These are phyloP conservation scores for Triplophysa bombifrons DNA, from an alignment of 2,797 vertebrate species.

Conservation along the genomic window DNA sequence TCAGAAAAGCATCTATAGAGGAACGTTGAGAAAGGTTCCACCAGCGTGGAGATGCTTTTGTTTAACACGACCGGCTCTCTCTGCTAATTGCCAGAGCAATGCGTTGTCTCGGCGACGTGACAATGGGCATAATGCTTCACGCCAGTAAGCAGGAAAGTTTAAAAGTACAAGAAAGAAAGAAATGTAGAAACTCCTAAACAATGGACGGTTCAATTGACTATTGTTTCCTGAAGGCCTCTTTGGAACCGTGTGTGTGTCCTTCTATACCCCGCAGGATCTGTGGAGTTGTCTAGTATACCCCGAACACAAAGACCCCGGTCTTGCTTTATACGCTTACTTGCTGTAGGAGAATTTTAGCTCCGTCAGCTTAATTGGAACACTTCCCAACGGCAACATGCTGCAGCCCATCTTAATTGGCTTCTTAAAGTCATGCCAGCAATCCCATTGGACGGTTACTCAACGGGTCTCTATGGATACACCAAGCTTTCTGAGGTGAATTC, in stretches of 20 bases:
- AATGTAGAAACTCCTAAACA: constrained; percentile 31
- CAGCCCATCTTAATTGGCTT: constrained; percentile 73
- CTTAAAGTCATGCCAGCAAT: constrained; percentile 69
- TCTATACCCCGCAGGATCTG: constrained; percentile 60
- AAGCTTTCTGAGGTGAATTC: constrained; percentile 68
- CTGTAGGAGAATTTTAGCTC: constrained; percentile 64
- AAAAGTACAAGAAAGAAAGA: constrained; percentile 2
- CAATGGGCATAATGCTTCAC: constrained; percentile 51
- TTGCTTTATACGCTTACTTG: constrained; percentile 59
- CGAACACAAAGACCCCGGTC: constrained; percentile 53
- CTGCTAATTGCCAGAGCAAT: constrained; percentile 66
- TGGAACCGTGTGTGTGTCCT: constrained; percentile 60
- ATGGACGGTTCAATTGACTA: constrained; percentile 37
- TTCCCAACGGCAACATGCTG: constrained; percentile 73
- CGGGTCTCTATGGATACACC: constrained; percentile 71
- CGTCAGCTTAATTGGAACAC: constrained; percentile 77
- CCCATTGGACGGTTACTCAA: constrained; percentile 73
- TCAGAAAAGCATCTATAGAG: constrained; percentile 73
- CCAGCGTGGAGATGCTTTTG: constrained; percentile 65
- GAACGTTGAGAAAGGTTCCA: constrained; percentile 60
- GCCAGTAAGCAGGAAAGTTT: constrained; percentile 20
- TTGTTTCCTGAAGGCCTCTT: constrained; percentile 46
- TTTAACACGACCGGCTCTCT: constrained; percentile 67
- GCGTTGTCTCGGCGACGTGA: constrained; percentile 57
- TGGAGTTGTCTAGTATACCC: constrained; percentile 60